Conservation (phyloP, 1,140 invertebrate species). For the Dendrolimus kikuchii region DNA sequence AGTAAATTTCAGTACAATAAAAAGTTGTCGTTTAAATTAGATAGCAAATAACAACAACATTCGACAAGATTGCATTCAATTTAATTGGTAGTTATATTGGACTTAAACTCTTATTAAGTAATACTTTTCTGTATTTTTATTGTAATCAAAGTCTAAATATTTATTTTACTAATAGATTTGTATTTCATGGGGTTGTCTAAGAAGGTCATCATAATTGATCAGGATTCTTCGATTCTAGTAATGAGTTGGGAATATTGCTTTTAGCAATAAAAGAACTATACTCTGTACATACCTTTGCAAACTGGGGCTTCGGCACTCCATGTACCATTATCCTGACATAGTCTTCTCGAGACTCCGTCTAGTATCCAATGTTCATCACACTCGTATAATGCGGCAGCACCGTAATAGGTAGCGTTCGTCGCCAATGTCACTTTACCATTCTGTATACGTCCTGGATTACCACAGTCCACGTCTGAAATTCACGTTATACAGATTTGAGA, state of each 20-base stretch:
- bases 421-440: slow-evolving; percentile 84
- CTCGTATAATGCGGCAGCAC: slow-evolving; percentile 86
- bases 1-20: too few relatives aligned
- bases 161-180: too few relatives aligned
- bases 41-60: too few relatives aligned
- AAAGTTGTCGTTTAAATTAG: too few relatives aligned
- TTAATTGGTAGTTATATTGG: too few relatives aligned
- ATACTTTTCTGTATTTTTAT: too few relatives aligned
- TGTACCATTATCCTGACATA: slow-evolving; percentile 91
- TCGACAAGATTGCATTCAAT: too few relatives aligned
- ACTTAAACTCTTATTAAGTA: too few relatives aligned
- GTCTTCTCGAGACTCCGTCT: slow-evolving; percentile 83
- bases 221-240: too few relatives aligned
- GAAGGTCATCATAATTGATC: background rate
- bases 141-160: too few relatives aligned
- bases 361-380: slow-evolving; percentile 88
- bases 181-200: background rate
- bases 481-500: background rate
- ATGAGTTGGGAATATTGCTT: too few relatives aligned
- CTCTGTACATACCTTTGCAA: slow-evolving; percentile 77
- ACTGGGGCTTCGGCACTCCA: slow-evolving; percentile 86
- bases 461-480: slow-evolving; percentile 89
- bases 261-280: background rate
- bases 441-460: slow-evolving; percentile 79
- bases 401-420: slow-evolving; percentile 90